Evolutionary conservation across 1,140 invertebrate genomes (phyloP).

Genomic region (Sesamia nonagrioides): DNA sequence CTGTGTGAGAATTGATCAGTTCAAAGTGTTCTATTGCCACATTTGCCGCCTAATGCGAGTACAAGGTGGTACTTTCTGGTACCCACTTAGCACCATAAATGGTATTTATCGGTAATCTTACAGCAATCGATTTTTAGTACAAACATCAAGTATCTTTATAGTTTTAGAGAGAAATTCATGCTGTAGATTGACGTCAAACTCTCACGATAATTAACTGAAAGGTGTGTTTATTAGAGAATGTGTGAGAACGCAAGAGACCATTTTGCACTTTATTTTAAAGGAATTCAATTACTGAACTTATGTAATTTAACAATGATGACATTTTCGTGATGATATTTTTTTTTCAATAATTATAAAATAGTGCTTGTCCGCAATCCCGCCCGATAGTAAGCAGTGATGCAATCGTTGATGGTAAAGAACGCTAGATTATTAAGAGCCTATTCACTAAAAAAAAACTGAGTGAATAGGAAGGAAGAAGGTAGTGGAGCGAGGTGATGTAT

Average conservation of each 20-base stretch:
- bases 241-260: neutral
- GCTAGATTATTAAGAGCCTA: no score
- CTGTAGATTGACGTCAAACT: neutral
- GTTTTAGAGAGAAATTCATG: constrained; percentile 3
- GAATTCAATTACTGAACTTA: no score
- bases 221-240: constrained; percentile 5
- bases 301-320: no score
- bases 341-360: no score
- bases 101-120: constrained; percentile 20
- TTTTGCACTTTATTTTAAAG: neutral
- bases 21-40: constrained; percentile 19
- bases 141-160: neutral
- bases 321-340: no score
- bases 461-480: no score
- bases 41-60: constrained; percentile 18
- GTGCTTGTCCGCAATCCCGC: no score
- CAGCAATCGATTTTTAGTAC: constrained; percentile 13
- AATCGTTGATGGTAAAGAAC: no score
- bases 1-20: constrained; percentile 7
- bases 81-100: constrained; percentile 36
- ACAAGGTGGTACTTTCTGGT: constrained; percentile 31
- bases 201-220: constrained; percentile 14
- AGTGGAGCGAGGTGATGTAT: no score
- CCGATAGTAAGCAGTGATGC: no score
- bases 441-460: no score